Conservation (phyloP, 1,140 invertebrate species). For the Bombus fervidus region DNA sequence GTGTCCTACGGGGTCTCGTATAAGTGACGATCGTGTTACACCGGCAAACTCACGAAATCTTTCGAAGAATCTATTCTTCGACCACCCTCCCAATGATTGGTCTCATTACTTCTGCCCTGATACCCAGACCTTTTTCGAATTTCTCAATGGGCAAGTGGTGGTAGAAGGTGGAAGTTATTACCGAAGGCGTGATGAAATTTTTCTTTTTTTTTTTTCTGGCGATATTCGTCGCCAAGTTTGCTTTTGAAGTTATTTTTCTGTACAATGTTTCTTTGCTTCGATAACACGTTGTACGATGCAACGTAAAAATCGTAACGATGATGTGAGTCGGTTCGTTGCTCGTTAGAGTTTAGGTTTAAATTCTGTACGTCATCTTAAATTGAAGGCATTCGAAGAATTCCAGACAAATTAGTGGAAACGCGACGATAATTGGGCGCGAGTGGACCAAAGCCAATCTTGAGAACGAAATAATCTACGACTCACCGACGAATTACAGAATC, state of each 20-base stretch:
- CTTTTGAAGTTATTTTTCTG: neutral
- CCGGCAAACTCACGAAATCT: conserved; percentile 74
- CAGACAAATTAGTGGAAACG: neutral
- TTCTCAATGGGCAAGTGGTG: neutral
- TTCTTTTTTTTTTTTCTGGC: neutral
- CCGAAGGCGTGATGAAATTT: neutral
- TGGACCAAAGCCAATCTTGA: neutral
- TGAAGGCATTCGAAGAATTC: no score
- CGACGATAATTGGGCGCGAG: neutral
- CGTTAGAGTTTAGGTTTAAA: no score
- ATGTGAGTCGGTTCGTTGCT: no score
- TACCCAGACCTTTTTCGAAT: neutral
- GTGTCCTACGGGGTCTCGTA: conserved; percentile 66
- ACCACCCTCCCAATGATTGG: neutral
- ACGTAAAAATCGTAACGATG: no score
- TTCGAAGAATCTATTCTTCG: conserved; percentile 62
- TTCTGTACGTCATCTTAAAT: no score
- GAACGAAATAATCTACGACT: neutral
- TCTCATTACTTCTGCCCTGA: conserved; percentile 19
- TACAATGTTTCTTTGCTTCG: no score
- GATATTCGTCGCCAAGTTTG: no score
- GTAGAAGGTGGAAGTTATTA: neutral
- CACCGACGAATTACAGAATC: neutral
- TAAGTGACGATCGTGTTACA: conserved; percentile 78
- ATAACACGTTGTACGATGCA: no score